Conservation (phyloP, 1,140 invertebrate species). For the Dinothrombium tinctorium region DNA sequence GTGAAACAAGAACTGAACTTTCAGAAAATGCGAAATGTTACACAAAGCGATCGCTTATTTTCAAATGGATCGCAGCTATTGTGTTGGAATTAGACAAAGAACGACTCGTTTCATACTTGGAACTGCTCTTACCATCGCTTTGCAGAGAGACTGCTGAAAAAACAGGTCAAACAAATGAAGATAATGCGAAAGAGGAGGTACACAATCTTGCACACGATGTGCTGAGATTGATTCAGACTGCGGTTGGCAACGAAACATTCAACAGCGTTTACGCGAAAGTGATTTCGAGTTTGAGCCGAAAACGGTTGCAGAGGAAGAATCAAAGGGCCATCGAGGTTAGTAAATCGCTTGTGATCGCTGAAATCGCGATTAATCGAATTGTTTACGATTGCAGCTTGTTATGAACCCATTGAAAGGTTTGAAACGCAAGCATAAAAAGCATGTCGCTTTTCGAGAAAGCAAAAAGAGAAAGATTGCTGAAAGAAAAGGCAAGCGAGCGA, state of each 20-base stretch:
- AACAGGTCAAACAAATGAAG: slow-evolving; percentile 5
- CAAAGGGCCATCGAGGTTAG: slow-evolving; percentile 24
- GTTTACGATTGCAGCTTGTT: slow-evolving; percentile 29
- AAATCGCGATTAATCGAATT: slow-evolving; percentile 1
- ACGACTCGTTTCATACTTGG: slow-evolving; percentile 25
- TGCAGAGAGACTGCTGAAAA: slow-evolving; percentile 30
- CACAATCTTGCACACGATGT: background rate
- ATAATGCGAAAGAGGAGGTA: slow-evolving; percentile 2
- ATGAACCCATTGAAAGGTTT: slow-evolving; percentile 46
- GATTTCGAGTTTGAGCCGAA: slow-evolving; percentile 29
- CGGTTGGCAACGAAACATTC: slow-evolving; percentile 4
- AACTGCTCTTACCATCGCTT: slow-evolving; percentile 33
- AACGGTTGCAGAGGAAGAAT: slow-evolving; percentile 37
- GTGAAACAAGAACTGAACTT: slow-evolving; percentile 44
- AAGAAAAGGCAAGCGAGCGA: background rate
- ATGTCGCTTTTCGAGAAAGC: slow-evolving; percentile 9
- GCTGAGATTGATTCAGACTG: background rate
- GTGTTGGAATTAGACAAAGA: slow-evolving; percentile 21
- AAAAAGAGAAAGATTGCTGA: background rate
- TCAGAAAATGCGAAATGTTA: slow-evolving; percentile 25
- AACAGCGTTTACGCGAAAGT: slow-evolving; percentile 9
- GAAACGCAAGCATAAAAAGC: slow-evolving; percentile 45
- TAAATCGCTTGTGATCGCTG: background rate
- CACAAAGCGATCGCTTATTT: slow-evolving; percentile 33
- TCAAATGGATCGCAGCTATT: slow-evolving; percentile 45